phyloP scores from a whole-genome alignment of 2,888 invertebrate genomes.

The Brachypalpus laphriformis region DNA sequence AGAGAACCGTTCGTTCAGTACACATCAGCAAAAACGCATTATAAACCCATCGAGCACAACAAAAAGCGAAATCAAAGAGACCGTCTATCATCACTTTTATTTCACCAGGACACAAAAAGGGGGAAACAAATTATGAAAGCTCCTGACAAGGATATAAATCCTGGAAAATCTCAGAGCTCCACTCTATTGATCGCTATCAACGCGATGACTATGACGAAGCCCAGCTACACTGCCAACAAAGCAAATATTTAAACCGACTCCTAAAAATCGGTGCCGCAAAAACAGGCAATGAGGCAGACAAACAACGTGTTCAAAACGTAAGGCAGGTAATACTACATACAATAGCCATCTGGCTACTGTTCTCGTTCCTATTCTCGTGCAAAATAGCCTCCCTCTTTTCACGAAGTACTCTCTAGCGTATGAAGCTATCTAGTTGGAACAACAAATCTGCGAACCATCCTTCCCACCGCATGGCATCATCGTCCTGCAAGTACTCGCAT shows the following conservation, averaged over 20 bases:
- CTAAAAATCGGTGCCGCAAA: conserved; percentile 22
- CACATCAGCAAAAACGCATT: neutral
- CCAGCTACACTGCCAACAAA: conserved; percentile 17
- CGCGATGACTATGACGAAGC: conserved; percentile 19
- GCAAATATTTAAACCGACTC: conserved; percentile 45
- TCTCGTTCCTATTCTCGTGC: conserved; percentile 4
- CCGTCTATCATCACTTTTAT: neutral
- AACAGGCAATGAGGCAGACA: conserved; percentile 19
- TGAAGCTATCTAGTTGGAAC: neutral
- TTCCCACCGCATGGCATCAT: conserved; percentile 25
- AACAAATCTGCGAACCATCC: conserved; percentile 27
- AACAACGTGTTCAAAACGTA: conserved; percentile 12
- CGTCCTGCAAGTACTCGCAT: neutral
- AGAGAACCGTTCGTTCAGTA: neutral
- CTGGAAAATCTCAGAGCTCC: conserved; percentile 24
- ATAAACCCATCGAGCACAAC: conserved; percentile 13
- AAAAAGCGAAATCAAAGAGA: conserved; percentile 17
- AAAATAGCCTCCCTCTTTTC: conserved; percentile 1
- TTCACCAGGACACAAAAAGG: neutral
- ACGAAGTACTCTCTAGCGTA: neutral
- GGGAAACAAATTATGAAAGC: neutral
- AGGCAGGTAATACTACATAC: conserved; percentile 9
- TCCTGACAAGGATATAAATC: conserved; percentile 38
- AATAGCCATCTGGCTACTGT: conserved; percentile 14
- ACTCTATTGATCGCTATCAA: conserved; percentile 41